Conservation (phyloP, 1,140 invertebrate species). For the Achroia grisella region DNA sequence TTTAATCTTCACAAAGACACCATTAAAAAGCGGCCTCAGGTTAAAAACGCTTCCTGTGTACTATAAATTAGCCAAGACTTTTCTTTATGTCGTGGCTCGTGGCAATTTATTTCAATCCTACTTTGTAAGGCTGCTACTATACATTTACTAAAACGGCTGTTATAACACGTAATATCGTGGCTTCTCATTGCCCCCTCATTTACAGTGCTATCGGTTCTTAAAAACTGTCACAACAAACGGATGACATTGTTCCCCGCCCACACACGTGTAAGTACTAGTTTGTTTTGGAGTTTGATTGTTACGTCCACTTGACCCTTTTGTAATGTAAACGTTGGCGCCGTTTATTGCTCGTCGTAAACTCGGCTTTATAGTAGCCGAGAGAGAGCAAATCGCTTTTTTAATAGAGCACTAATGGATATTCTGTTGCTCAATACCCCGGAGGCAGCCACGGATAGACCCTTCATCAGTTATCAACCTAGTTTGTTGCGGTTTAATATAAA, state of each 20-base stretch:
- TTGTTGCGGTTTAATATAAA: constrained; percentile 5
- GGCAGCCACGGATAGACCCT: constrained; percentile 13
- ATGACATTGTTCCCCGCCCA: too few species aligned
- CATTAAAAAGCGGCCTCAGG: too few species aligned
- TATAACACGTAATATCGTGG: too few species aligned
- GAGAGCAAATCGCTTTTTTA: constrained; percentile 29
- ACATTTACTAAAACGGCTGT: too few species aligned
- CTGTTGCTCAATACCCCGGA: constrained; percentile 5
- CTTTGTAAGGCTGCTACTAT: too few species aligned
- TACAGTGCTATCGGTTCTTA: too few species aligned
- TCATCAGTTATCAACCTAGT: constrained; percentile 8
- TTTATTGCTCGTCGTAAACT: constrained; percentile 35
- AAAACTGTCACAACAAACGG: too few species aligned
- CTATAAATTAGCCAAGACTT: neutral
- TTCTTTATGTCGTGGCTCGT: too few species aligned
- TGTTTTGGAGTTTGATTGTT: constrained; percentile 23
- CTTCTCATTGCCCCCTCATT: too few species aligned
- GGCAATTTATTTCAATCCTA: too few species aligned
- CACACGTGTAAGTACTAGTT: constrained; percentile 4
- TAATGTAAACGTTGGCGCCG: constrained; percentile 22
- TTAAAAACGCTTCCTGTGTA: too few species aligned
- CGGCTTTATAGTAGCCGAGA: constrained; percentile 21
- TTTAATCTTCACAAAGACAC: constrained; percentile 11
- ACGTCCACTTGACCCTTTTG: constrained; percentile 25
- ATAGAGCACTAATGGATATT: constrained; percentile 30